Percentiles rank a stretch among this genome's conserved stretches.
These are phyloP conservation scores for Mungos mungo DNA, from an alignment of 2,113 vertebrate genomes.

Conservation along the genomic window DNA sequence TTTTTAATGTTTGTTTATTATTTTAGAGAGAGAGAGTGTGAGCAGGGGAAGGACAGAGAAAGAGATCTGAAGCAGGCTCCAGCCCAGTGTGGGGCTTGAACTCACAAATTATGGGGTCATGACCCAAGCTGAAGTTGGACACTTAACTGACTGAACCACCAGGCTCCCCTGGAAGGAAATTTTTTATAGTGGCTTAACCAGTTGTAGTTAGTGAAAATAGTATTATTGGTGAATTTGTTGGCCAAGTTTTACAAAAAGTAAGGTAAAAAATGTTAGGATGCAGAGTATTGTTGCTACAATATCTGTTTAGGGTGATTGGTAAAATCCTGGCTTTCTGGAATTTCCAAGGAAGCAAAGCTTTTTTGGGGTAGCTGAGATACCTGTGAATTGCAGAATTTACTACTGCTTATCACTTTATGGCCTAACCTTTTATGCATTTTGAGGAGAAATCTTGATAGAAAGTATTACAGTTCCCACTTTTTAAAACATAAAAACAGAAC, in stretches of 20 bases:
- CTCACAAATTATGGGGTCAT: no score
- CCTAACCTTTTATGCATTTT: neutral
- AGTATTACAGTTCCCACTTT: neutral
- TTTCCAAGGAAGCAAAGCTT: neutral
- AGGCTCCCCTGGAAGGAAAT: neutral
- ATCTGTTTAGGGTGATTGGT: neutral
- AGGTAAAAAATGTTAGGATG: neutral
- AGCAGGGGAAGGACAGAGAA: no score
- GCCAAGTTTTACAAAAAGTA: neutral
- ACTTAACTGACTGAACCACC: no score
- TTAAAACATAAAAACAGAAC: neutral
- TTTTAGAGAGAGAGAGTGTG: no score
- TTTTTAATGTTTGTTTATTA: no score
- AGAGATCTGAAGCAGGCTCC: no score
- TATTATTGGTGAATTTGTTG: neutral
- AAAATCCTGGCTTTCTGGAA: neutral
- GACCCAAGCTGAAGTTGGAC: no score
- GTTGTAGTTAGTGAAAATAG: neutral
- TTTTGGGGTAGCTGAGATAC: neutral
- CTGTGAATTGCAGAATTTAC: neutral
- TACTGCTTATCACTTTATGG: neutral
- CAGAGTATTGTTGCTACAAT: neutral
- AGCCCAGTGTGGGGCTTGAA: no score
- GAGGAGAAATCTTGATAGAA: conserved; percentile 8
- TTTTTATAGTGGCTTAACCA: neutral